Evolutionary conservation across 2,113 vertebrate genomes (phyloP).

Genomic region (Rhombomys opimus): DNA sequence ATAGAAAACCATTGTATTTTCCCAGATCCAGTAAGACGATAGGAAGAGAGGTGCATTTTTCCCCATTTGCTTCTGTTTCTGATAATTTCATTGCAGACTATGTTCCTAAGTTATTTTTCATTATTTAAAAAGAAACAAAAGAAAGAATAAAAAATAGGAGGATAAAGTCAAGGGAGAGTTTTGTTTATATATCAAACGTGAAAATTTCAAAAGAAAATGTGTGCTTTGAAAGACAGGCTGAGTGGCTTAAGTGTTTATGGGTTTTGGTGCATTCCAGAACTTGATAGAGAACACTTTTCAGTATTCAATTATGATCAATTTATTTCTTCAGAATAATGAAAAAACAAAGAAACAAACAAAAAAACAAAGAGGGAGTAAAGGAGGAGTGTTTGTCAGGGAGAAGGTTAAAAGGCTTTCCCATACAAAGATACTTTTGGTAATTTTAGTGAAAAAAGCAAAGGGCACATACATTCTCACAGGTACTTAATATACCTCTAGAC

Average conservation of each 20-base stretch:
- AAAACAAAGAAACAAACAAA: not conserved
- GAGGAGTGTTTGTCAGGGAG: not conserved
- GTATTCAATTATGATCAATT: not conserved
- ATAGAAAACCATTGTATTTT: conserved; percentile 36
- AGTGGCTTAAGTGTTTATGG: conserved; percentile 29
- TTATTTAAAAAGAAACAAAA: conserved; percentile 45
- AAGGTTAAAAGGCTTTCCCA: not conserved
- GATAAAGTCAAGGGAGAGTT: conserved; percentile 62
- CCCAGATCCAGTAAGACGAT: conserved; percentile 33
- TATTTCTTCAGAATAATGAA: not conserved
- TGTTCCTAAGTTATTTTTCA: conserved; percentile 11
- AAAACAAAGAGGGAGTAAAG: not conserved
- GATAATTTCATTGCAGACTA: not conserved
- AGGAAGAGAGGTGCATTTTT: not conserved
- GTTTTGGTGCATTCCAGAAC: not conserved
- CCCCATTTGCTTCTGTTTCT: not conserved
- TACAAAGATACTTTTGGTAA: not conserved
- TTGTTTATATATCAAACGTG: conserved; percentile 64
- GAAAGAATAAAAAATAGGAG: conserved; percentile 56
- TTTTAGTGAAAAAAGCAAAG: not conserved
- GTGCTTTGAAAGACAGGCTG: conserved; percentile 29
- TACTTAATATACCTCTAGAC: not conserved
- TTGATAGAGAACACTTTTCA: not conserved
- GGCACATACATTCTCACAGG: not conserved
- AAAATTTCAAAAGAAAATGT: conserved; percentile 55